Conservation (phyloP, 2,797 vertebrate genomes). For the Botia kubotai region DNA sequence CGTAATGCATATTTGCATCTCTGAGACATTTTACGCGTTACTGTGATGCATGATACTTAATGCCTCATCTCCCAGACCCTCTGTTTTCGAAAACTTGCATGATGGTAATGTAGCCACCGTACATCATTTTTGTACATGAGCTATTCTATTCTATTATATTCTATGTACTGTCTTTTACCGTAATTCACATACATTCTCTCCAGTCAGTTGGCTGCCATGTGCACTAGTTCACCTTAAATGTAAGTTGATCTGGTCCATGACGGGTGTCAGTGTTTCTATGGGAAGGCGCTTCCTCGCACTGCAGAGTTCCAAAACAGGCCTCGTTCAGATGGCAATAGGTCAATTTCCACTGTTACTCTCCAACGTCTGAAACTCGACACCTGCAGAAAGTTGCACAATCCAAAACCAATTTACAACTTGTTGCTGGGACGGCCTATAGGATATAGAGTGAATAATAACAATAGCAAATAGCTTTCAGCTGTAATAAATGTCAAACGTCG, state of each 20-base stretch:
- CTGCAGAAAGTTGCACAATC: conserved; percentile 68
- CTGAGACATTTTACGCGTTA: conserved; percentile 81
- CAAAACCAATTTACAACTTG: conserved; percentile 59
- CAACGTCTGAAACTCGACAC: conserved; percentile 71
- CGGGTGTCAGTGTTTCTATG: conserved; percentile 33
- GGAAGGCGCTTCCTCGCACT: conserved; percentile 29
- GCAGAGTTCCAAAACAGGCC: conserved; percentile 27
- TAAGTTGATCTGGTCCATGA: conserved; percentile 52
- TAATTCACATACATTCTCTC: not conserved
- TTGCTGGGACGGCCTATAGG: conserved; percentile 10
- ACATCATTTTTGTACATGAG: not conserved
- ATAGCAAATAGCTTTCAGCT: not conserved
- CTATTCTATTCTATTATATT: conserved; percentile 8
- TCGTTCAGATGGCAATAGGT: conserved; percentile 43
- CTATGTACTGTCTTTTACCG: not conserved
- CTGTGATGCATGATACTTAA: conserved; percentile 80
- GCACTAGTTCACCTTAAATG: conserved; percentile 8
- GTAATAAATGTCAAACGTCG: not conserved
- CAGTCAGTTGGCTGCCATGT: not conserved
- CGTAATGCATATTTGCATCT: conserved; percentile 93
- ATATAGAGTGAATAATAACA: not conserved
- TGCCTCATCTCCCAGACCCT: conserved; percentile 66
- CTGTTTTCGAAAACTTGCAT: conserved; percentile 39
- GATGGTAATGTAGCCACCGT: not conserved
- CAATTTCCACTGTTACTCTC: conserved; percentile 48